These are phyloP conservation scores for Micronycteris hirsuta DNA, from an alignment of 2,113 vertebrate genomes.

Conservation along the genomic window DNA sequence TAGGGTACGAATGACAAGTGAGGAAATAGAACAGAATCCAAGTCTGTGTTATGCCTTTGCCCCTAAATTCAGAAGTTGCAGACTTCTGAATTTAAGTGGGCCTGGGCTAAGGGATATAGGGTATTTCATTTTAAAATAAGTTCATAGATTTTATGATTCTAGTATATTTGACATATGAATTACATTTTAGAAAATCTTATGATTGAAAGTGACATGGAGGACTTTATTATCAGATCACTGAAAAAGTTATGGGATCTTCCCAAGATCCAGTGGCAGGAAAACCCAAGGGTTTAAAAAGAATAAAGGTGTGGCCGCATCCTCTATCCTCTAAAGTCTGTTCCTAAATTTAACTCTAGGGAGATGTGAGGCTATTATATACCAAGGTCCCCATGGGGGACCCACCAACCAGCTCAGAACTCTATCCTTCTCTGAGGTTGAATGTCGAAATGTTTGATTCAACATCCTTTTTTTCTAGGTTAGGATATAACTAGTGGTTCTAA, in stretches of 20 bases:
- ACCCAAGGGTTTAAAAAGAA: not conserved
- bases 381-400: too few relatives aligned
- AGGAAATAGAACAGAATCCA: not conserved
- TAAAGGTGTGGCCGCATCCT: not conserved
- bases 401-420: not conserved
- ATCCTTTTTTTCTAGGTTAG: not conserved
- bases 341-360: not conserved
- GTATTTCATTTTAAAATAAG: not conserved
- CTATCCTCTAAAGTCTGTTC: not conserved
- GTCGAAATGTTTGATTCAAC: not conserved
- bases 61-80: not conserved
- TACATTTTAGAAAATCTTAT: not conserved
- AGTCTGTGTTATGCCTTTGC: accelerated
- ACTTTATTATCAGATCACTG: not conserved
- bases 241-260: not conserved
- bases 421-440: not conserved
- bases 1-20: not conserved
- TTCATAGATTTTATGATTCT: not conserved
- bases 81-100: not conserved
- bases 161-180: not conserved
- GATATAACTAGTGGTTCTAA: not conserved
- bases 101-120: not conserved
- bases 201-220: not conserved
- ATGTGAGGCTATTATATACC: not conserved
- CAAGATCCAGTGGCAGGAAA: not conserved